Percentiles rank a stretch among this genome's conserved stretches.
Conservation (phyloP, 1,140 invertebrate species). For the Lineus longissimus region DNA sequence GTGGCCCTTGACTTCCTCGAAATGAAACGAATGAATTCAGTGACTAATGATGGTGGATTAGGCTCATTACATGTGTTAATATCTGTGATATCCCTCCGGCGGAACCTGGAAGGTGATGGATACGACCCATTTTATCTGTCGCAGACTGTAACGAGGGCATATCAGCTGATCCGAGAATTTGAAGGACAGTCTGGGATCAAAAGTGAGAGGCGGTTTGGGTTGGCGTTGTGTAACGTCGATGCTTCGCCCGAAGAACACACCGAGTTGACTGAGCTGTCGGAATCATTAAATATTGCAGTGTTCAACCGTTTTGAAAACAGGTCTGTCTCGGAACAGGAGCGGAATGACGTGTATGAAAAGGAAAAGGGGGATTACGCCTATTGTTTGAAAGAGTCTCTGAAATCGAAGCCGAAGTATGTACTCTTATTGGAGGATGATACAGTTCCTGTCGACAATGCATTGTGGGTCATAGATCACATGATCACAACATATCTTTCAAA, state of each 20-base stretch:
- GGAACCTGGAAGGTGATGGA: conserved; percentile 22
- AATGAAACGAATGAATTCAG: too few relatives aligned
- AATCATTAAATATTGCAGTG: conserved; percentile 10
- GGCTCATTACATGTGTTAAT: too few relatives aligned
- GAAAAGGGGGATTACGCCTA: conserved; percentile 40
- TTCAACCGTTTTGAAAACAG: conserved; percentile 22
- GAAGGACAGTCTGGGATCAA: too few relatives aligned
- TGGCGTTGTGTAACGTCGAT: conserved; percentile 38
- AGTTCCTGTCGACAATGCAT: conserved; percentile 26
- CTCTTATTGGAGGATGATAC: conserved; percentile 41
- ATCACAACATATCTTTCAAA: conserved; percentile 7
- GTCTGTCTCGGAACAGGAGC: background rate
- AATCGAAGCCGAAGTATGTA: conserved; percentile 25
- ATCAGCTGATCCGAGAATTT: conserved; percentile 17
- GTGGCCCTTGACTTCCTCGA: too few relatives aligned
- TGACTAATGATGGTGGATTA: too few relatives aligned
- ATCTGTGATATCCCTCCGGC: conserved; percentile 29
- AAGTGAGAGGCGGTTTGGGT: background rate
- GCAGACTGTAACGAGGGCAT: conserved; percentile 25
- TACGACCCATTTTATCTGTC: conserved; percentile 33
- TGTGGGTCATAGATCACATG: conserved; percentile 29
- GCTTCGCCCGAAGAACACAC: conserved; percentile 20
- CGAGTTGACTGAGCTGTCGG: conserved; percentile 23
- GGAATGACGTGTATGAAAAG: conserved; percentile 26
- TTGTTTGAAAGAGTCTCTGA: conserved; percentile 32